Evolutionary conservation across 1,140 invertebrate species (phyloP), one percentile per base, ranked within the genome.

Genomic region (Pseudomyrmex cubaensis): DNA sequence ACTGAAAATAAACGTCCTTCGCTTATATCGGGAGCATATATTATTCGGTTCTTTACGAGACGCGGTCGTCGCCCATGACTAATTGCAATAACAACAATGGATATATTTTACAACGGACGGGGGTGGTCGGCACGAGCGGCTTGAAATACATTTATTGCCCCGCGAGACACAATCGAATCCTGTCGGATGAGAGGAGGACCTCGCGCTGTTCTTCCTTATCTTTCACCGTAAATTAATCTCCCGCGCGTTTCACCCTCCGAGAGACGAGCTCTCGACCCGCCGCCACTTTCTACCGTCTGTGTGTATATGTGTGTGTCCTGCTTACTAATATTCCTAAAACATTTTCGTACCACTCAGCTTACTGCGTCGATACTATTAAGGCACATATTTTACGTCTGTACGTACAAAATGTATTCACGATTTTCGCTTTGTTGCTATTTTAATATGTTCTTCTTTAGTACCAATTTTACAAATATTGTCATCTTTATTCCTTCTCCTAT

Each of bases 71-170:
- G 87, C 92, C 92, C 93, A 92, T 94, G 93, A 94, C 93, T 93
- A 93, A 94, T 94, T 93, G 92, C 92, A 91, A 93, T 85, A 93
- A 92, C 92, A 93, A 94, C 92, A 93, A 94, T 92, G 91, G 87
- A 91, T 92, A 92, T 92, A 92, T 93, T 93, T 93, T 92, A 92
- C 90, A 90, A 87, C 57, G 87, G 76, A 86, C 84, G 87, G 90
- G 35, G 89, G 86, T 86, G 87, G 88, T 54, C 86, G 48, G 56
- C 66, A 57, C 77, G 86, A 78, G 87, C 69, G 88, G 84, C 82
- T 90, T 90, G 91, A 93, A 92, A 93, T 93, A 93, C 92, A 93
- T 93, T 93, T 93, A 93, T 94, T 93, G 92, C 87, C 89, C 80
- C 84, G 86, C 84, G 90, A 91, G 92, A 91, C 91, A 92, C 91